Conservation (phyloP, 2,797 vertebrate genomes). For the Diglossa cyanea region DNA sequence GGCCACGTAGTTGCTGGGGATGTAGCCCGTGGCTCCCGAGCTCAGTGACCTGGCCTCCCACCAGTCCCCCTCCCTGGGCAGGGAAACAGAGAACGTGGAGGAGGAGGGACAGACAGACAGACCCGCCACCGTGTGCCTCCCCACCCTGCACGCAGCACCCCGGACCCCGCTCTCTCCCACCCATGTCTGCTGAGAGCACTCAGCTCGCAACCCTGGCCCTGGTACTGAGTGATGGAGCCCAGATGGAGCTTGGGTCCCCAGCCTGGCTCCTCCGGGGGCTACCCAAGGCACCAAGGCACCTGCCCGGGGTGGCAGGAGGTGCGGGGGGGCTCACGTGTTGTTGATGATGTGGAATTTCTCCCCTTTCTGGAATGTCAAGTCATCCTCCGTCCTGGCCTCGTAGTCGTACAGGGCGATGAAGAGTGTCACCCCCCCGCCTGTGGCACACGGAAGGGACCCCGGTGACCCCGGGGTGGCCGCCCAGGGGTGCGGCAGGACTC, state of each 20-base stretch:
- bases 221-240: rapidly evolving
- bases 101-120: background rate
- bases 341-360: constrained; percentile 98
- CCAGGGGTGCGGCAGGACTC: background rate
- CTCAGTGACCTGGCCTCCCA: constrained; percentile 95
- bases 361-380: constrained; percentile 91
- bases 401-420: constrained; percentile 94
- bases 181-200: background rate
- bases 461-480: rapidly evolving
- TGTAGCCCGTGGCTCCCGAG: constrained; percentile 88
- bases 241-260: background rate
- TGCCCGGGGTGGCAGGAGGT: background rate
- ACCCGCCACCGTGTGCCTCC: background rate
- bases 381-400: constrained; percentile 91
- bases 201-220: rapidly evolving
- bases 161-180: rapidly evolving
- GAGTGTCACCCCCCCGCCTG: constrained; percentile 88
- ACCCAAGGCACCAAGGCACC: background rate
- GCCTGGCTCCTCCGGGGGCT: rapidly evolving
- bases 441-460: background rate
- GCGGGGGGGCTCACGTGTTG: constrained; percentile 82
- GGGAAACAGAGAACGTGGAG: background rate
- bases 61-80: constrained; percentile 92
- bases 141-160: background rate
- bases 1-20: constrained; percentile 97